Percentiles rank a stretch among this genome's conserved stretches.
Evolutionary conservation across 2,113 vertebrate genomes (phyloP).

Genomic region (Sinocyclocheilus maitianheensis): DNA sequence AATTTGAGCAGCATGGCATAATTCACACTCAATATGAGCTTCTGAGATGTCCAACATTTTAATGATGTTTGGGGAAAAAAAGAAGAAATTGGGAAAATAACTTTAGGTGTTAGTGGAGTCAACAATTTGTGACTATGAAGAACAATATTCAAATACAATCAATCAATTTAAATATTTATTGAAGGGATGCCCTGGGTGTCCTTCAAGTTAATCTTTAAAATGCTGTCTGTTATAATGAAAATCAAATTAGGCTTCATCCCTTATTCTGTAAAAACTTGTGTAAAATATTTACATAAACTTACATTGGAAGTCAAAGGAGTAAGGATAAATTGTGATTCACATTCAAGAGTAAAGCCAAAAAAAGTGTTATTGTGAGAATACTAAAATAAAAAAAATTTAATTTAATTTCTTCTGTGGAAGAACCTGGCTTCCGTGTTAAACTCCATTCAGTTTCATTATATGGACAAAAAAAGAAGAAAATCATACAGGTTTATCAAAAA

Average conservation of each 20-base stretch:
- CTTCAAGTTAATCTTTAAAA: background rate
- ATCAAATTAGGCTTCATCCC: background rate
- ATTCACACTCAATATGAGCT: constrained; percentile 24
- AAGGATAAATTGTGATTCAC: background rate
- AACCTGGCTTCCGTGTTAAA: background rate
- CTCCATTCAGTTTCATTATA: background rate
- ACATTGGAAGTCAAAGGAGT: background rate
- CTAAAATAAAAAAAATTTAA: background rate
- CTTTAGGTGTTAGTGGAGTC: background rate
- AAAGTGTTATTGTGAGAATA: background rate
- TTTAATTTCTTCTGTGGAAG: background rate
- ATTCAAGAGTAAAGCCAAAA: background rate
- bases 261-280: background rate
- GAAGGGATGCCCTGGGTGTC: background rate
- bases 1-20: constrained; percentile 47
- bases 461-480: background rate
- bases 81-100: background rate
- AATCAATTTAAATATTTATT: background rate
- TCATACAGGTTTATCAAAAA: background rate
- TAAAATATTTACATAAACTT: background rate
- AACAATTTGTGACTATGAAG: background rate
- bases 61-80: background rate
- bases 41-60: constrained; percentile 34
- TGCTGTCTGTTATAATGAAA: background rate
- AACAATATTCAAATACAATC: background rate